Conservation (phyloP, 2,113 vertebrate genomes). For the Hippotragus niger region DNA sequence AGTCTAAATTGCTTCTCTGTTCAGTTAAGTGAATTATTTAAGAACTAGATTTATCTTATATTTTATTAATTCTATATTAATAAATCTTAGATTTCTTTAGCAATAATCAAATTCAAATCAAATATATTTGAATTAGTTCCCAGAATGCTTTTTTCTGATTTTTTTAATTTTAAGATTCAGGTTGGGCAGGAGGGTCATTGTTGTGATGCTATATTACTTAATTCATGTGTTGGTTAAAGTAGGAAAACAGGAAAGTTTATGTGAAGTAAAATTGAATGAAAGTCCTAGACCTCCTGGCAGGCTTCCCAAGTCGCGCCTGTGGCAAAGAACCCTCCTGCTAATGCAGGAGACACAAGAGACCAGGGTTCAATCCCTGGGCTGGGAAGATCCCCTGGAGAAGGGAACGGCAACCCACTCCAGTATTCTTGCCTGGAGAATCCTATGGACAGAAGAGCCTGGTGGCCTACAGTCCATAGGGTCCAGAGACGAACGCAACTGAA, state of each 20-base stretch:
- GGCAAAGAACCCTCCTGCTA: background rate
- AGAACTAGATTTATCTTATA: background rate
- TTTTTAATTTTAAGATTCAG: background rate
- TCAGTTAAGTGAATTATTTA: slow-evolving; percentile 23
- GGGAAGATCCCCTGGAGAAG: background rate
- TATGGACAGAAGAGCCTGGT: background rate
- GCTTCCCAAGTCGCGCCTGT: background rate
- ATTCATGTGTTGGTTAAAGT: background rate
- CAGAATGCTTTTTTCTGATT: background rate
- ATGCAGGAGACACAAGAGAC: background rate
- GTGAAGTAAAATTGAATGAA: slow-evolving; percentile 17
- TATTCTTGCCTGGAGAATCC: background rate
- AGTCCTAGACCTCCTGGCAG: background rate
- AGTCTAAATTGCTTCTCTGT: background rate
- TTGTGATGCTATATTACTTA: background rate
- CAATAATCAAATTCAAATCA: slow-evolving; percentile 17
- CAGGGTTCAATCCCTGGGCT: background rate
- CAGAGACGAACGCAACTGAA: background rate
- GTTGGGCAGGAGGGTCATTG: background rate
- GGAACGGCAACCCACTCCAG: background rate
- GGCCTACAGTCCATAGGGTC: background rate
- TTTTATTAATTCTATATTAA: background rate
- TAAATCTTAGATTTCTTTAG: slow-evolving; percentile 1
- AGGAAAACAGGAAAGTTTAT: background rate
- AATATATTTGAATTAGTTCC: background rate